Conservation (phyloP, 2,888 invertebrate genomes). For the Teinopalpus imperialis region DNA sequence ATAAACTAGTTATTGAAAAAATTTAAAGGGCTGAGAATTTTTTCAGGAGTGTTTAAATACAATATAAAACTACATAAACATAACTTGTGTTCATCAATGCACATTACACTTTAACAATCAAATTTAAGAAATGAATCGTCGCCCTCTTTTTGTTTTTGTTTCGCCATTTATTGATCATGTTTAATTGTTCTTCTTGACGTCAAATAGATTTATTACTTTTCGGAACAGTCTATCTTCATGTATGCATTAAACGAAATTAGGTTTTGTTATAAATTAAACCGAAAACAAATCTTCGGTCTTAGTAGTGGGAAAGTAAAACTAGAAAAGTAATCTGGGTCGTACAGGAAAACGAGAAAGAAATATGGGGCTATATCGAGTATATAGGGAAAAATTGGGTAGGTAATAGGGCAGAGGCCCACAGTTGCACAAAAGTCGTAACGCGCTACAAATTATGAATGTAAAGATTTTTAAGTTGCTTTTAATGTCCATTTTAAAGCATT, state of each 20-base stretch:
- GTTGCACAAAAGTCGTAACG: not conserved
- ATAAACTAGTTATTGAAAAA: too few relatives aligned
- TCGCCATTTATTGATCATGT: too few relatives aligned
- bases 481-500: too few relatives aligned
- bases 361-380: slow-evolving; percentile 13
- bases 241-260: not conserved
- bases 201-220: slow-evolving; percentile 7
- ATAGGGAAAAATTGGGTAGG: slow-evolving; percentile 9
- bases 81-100: too few relatives aligned
- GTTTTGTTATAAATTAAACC: not conserved
- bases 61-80: too few relatives aligned
- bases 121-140: too few relatives aligned
- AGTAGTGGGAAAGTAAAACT: slow-evolving; percentile 16
- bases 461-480: too few relatives aligned
- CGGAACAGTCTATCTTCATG: not conserved
- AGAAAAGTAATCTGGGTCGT: slow-evolving; percentile 22
- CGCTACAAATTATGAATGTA: not conserved
- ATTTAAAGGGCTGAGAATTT: too few relatives aligned
- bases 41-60: too few relatives aligned
- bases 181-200: too few relatives aligned
- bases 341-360: slow-evolving; percentile 25
- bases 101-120: too few relatives aligned
- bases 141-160: too few relatives aligned
- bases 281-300: slow-evolving; percentile 8
- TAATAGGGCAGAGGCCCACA: slow-evolving; percentile 15